These are phyloP conservation scores for Eudasyphora cyanicolor DNA, from an alignment of 2,888 invertebrate genomes.

Conservation along the genomic window DNA sequence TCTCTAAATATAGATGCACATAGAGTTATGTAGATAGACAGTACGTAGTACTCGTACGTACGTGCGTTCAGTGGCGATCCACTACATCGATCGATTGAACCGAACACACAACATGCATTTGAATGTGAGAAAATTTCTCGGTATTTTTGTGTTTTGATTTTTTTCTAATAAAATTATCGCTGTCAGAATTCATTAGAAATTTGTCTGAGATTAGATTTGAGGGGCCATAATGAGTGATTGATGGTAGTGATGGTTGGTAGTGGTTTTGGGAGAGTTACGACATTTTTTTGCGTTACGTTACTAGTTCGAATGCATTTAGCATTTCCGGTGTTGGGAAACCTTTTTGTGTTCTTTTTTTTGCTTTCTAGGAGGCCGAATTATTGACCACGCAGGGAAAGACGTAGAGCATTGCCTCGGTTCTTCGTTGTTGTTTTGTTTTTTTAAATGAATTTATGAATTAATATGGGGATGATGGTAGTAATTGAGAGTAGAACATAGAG, in stretches of 20 bases:
- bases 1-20: neutral
- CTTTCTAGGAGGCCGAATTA: neutral
- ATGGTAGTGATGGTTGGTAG: too few relatives aligned
- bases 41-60: neutral
- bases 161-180: neutral
- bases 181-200: neutral
- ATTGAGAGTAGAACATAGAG: neutral
- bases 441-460: neutral
- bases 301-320: neutral
- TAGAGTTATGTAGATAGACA: neutral
- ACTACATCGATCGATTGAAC: neutral
- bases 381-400: neutral
- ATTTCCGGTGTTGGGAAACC: constrained; percentile 1
- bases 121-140: constrained; percentile 7
- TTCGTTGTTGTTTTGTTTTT: neutral
- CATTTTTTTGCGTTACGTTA: too few relatives aligned
- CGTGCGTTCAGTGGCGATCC: neutral
- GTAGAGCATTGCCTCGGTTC: neutral
- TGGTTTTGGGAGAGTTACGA: neutral
- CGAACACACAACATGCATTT: neutral
- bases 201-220: neutral
- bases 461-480: constrained; percentile 26
- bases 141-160: neutral
- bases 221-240: neutral
- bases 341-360: neutral